These are phyloP conservation scores for Nephila pilipes DNA, from an alignment of 1,140 invertebrate species.

Conservation along the genomic window DNA sequence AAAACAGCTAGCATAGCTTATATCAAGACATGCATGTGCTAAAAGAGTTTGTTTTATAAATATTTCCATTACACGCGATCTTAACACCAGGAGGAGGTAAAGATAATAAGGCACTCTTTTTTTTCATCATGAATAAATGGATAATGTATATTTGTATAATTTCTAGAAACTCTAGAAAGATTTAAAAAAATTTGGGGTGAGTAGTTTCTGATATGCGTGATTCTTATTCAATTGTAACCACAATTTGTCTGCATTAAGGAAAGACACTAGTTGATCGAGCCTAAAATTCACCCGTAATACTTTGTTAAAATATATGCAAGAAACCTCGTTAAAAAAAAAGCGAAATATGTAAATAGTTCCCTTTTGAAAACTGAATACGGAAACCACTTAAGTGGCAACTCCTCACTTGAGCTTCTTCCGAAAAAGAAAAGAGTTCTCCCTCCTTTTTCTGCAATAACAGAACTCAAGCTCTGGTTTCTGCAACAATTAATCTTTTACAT, in stretches of 20 bases:
- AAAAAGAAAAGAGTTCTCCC: background rate
- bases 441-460: background rate
- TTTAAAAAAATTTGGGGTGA: background rate
- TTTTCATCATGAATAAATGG: background rate
- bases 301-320: background rate
- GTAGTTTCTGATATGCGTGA: background rate
- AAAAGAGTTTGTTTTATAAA: too few species aligned
- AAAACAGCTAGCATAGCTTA: too few species aligned
- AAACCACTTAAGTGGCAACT: background rate
- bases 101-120: too few species aligned
- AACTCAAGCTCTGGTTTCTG: background rate
- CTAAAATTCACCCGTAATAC: background rate
- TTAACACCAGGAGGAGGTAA: too few species aligned
- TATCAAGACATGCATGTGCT: too few species aligned
- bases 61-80: too few species aligned
- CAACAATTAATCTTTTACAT: conserved; percentile 5
- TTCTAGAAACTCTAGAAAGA: background rate
- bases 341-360: conserved; percentile 4
- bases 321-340: background rate
- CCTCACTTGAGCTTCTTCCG: background rate
- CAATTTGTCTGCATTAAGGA: background rate
- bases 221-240: background rate
- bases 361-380: background rate
- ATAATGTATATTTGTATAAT: background rate
- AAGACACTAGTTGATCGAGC: background rate